phyloP scores from a whole-genome alignment of 2,797 vertebrate genomes.

The Tangara arthus region DNA sequence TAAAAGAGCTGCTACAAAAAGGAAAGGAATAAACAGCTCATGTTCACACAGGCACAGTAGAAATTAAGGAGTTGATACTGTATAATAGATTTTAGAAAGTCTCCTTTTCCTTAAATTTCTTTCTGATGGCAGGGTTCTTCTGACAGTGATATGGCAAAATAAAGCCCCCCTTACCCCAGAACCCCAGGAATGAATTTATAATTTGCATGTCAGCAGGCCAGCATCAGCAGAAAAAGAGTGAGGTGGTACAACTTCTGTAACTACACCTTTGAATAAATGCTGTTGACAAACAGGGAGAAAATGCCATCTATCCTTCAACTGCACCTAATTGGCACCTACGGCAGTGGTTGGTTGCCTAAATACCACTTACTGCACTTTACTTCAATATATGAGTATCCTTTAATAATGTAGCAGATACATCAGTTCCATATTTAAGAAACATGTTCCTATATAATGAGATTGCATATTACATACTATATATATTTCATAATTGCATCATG shows the following conservation, averaged over 20 bases:
- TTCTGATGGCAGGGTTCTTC: background rate
- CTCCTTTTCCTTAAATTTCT: background rate
- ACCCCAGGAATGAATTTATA: background rate
- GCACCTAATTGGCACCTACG: background rate
- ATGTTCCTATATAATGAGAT: background rate
- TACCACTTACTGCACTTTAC: background rate
- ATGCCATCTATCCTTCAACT: background rate
- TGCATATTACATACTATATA: background rate
- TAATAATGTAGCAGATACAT: background rate
- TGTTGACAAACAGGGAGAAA: background rate
- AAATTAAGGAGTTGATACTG: background rate
- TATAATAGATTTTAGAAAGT: background rate
- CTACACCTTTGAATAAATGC: background rate
- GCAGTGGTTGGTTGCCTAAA: background rate
- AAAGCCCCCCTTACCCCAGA: background rate
- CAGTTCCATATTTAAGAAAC: background rate
- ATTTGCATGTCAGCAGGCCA: background rate
- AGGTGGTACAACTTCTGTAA: background rate
- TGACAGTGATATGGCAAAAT: background rate
- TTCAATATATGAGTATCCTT: background rate
- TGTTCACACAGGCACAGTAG: background rate
- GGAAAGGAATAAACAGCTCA: background rate
- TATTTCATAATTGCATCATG: background rate
- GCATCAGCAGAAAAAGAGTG: background rate
- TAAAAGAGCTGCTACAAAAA: background rate